phyloP scores from a whole-genome alignment of 2,888 invertebrate species.

The Athetis lepigone region DNA sequence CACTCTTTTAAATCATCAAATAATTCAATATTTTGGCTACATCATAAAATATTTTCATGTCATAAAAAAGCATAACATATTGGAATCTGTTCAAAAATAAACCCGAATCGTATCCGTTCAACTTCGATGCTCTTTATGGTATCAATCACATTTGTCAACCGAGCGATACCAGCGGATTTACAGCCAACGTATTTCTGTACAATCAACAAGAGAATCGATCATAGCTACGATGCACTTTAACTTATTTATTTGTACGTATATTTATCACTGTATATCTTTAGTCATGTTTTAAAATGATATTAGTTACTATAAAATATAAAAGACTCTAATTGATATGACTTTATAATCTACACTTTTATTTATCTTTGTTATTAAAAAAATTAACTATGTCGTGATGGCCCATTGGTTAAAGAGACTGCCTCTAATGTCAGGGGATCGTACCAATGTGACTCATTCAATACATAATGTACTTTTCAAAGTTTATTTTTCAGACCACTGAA shows the following conservation, averaged over 20 bases:
- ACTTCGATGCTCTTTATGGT: constrained; percentile 1
- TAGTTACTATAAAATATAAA: too few relatives aligned
- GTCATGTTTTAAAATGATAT: neutral
- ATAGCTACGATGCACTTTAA: neutral
- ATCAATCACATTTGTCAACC: constrained; percentile 42
- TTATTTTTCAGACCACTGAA: too few relatives aligned
- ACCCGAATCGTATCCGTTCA: constrained; percentile 12
- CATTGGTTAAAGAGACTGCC: too few relatives aligned
- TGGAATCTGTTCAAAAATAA: constrained; percentile 21
- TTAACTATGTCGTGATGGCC: too few relatives aligned
- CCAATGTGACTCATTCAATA: too few relatives aligned
- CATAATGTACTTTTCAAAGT: too few relatives aligned
- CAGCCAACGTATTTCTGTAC: constrained; percentile 2
- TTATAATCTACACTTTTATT: too few relatives aligned
- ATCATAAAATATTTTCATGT: constrained; percentile 4
- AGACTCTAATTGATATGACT: too few relatives aligned
- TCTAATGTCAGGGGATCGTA: too few relatives aligned
- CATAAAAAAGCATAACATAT: neutral
- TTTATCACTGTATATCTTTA: neutral
- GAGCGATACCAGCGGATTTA: constrained; percentile 16
- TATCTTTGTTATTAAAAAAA: too few relatives aligned
- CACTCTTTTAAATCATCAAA: too few relatives aligned
- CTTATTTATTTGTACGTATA: neutral
- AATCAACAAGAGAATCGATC: constrained; percentile 19
- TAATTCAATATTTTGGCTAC: too few relatives aligned